phyloP scores from a whole-genome alignment of 2,888 invertebrate genomes.

The Polydrusus cervinus region DNA sequence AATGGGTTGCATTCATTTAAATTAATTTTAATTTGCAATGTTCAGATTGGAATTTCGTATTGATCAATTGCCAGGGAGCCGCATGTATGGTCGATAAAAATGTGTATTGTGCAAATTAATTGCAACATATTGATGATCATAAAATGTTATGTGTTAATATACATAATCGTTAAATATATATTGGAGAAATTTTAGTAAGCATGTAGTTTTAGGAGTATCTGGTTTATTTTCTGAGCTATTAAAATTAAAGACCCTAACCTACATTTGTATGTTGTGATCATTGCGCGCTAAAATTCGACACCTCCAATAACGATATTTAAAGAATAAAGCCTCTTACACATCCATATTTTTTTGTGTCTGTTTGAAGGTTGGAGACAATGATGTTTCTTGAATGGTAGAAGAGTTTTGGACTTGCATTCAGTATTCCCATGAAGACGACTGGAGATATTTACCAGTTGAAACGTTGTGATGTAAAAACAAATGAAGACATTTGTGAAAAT shows the following conservation, averaged over 20 bases:
- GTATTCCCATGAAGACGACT: too few species aligned
- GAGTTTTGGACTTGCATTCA: too few species aligned
- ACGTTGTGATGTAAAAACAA: too few species aligned
- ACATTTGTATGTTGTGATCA: too few species aligned
- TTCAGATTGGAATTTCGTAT: slow-evolving; percentile 45
- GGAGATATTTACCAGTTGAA: too few species aligned
- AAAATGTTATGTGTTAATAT: not conserved
- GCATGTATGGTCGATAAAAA: slow-evolving; percentile 2
- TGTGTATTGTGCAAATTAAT: slow-evolving; percentile 13
- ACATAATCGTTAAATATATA: not conserved
- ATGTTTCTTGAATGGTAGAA: too few species aligned
- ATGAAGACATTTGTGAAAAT: too few species aligned
- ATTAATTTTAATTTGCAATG: slow-evolving; percentile 32
- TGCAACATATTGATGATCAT: not conserved
- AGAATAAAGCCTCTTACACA: too few species aligned
- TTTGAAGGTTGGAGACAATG: too few species aligned
- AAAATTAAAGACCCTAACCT: not conserved
- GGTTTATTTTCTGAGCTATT: not conserved
- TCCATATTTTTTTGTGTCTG: too few species aligned
- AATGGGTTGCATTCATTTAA: slow-evolving; percentile 18
- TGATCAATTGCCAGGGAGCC: slow-evolving; percentile 34
- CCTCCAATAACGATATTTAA: too few species aligned
- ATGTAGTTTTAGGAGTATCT: not conserved
- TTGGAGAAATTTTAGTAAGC: not conserved
- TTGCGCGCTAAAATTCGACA: too few species aligned